Percentiles rank a stretch among this genome's conserved stretches.
phyloP scores from a whole-genome alignment of 2,113 vertebrate species.

The Rhinolophus ferrumequinum region DNA sequence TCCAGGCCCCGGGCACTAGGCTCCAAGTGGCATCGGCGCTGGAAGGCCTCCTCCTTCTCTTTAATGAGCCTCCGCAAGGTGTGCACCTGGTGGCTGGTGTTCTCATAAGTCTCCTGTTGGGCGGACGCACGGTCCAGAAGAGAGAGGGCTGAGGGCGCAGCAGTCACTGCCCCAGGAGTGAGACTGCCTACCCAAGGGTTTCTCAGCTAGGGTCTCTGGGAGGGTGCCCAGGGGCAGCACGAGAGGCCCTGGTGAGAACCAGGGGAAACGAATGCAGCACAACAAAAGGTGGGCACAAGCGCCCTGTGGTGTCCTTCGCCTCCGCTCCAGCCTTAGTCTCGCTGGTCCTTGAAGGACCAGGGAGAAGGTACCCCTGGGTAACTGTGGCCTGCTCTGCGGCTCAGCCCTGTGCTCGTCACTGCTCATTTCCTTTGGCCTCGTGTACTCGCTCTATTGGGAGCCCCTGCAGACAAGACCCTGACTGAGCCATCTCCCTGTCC shows the following conservation, averaged over 20 bases:
- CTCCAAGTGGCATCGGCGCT: constrained; percentile 89
- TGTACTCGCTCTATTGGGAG: neutral
- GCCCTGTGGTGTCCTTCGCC: neutral
- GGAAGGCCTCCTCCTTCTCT: constrained; percentile 96
- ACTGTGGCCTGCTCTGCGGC: neutral
- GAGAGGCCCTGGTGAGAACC: neutral
- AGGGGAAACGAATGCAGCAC: neutral
- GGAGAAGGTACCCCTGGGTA: neutral
- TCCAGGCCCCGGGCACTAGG: constrained; percentile 88
- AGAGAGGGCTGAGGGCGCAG: neutral
- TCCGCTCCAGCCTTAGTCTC: neutral
- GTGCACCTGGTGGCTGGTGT: constrained; percentile 93
- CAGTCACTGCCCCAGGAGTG: neutral
- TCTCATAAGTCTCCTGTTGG: constrained; percentile 94
- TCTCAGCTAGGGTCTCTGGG: neutral
- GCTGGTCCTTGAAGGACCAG: neutral
- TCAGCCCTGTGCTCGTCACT: neutral
- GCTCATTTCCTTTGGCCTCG: neutral
- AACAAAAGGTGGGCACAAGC: neutral
- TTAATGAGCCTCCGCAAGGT: constrained; percentile 94
- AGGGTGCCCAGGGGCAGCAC: neutral
- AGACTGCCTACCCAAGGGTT: neutral
- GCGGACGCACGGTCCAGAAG: constrained; percentile 61
- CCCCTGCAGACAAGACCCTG: neutral
- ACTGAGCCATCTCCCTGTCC: neutral